Evolutionary conservation across 2,797 vertebrate genomes (phyloP), one percentile per base, ranked within the genome.

Genomic region (Leptodactylus fallax): DNA sequence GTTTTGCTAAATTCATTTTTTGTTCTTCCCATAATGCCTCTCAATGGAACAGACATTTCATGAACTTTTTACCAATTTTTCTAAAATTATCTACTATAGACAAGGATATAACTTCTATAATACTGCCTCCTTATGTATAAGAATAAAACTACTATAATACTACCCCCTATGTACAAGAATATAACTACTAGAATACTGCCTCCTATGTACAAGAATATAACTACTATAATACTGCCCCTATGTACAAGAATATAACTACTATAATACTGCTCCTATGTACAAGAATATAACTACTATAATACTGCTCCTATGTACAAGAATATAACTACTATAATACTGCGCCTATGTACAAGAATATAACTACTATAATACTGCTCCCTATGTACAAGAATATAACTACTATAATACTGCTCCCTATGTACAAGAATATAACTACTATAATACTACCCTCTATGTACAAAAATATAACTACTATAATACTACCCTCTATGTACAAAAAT

Each of bases 321-420:
- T 63, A 63, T 23, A n/a, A 69, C 65, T 27, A 27, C 65, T 69
- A 69, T 69, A 69, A 69, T 69, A 27, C 65, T 69, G 65, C 65
- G 7, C 25, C 65, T 69, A 69, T 69, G 61, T 69, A 69, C 65
- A 69, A 27, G 65, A 69, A 69, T 69, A 69, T 14, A 69, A 27
- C 65, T 27, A 69, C 65, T 69, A 69, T 69, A 69, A 69, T 69
- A 69, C 65, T 69, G 23, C 23, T 7, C 65, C 65, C 65, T 27
- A 69, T 69, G 25, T 69, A 69, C 65, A 69, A 69, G 65, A 69
- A 27, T 69, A 69, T 69, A 69, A 69, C 65, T 69, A 69, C 65
- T 69, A 27, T 69, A 69, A 69, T 69, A 69, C 65, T 69, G 12
- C 65, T 16, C 65, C 65, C 25, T 69, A 69, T 69, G 25, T 69